Evolutionary conservation across 2,888 invertebrate genomes (phyloP), one percentile per base, ranked within the genome.

Genomic region (Celastrina argiolus): DNA sequence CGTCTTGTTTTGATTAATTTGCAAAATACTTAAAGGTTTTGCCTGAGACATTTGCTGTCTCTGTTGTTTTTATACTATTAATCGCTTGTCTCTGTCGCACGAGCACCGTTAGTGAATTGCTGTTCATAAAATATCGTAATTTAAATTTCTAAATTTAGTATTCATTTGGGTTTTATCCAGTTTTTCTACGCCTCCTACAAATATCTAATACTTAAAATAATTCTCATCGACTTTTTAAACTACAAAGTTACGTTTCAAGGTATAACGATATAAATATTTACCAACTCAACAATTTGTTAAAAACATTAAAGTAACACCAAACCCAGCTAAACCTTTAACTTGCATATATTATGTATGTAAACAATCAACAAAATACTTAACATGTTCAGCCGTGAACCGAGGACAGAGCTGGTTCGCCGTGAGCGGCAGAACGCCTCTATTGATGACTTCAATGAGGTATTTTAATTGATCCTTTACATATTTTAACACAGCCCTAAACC

Each of bases 281-380:
- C 22, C 51, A 22, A 22, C 22, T 22, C 18, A 45, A 36, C 8
- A 36, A 36, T 7, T 45, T 16, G 8, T 45, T 3, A 18, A 51
- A 51, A 22, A 51, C 22, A 31, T 3, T 2, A 51, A 51, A 51
- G 14, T 51, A 51, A 59, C 58, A 31, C 31, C 16, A 16, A 34
- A 58, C n/a, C 58, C 16, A 34, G 59, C 59, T 31, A 34, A n/a
- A 34, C 59, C 12, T 28, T 34, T 34, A 34, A 59, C 18, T 59
- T 59, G 18, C 59, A 59, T 59, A 31, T 31, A n/a, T 7, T 7
- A 31, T 31, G 34, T 16, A 58, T 58, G 58, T 58, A 34, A 59
- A 59, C 59, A 59, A 59, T 34, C 34, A 59, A 34, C 59, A 16
- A 59, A 59, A 18, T 34, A 58, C 31, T 58, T 58, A 34, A 59